These are phyloP conservation scores for Onthophagus sagittarius DNA, from an alignment of 2,888 invertebrate genomes.

Conservation along the genomic window DNA sequence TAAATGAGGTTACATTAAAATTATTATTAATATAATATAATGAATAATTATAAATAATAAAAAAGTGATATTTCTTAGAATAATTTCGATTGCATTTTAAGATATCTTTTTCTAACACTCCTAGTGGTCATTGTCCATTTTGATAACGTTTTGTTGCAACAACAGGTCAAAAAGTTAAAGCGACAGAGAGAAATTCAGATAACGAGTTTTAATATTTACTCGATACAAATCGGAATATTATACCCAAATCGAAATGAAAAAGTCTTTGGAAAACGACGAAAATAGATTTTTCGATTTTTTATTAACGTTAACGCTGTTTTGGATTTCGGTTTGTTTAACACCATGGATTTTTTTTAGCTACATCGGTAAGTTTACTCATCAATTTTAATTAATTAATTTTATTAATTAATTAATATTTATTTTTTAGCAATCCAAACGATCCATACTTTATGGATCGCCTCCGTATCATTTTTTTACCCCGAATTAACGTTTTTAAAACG, in stretches of 20 bases:
- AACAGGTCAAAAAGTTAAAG: not conserved
- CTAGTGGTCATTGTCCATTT: not conserved
- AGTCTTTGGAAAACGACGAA: not conserved
- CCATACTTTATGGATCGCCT: conserved; percentile 37
- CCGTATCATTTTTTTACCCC: conserved; percentile 41
- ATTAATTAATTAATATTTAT: not conserved
- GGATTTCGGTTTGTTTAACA: conserved; percentile 31
- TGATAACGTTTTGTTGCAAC: not conserved
- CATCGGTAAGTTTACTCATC: conserved; percentile 34
- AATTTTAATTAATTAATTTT: no score
- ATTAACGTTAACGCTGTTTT: conserved; percentile 35
- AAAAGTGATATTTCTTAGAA: no score
- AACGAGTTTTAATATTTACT: not conserved
- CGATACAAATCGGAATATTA: not conserved
- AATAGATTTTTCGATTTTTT: conserved; percentile 21
- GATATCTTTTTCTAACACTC: no score
- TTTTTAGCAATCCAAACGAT: conserved; percentile 16
- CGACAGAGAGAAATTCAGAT: not conserved
- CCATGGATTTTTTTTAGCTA: conserved; percentile 36
- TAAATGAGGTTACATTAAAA: no score
- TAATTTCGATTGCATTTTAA: no score
- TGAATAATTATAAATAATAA: no score
- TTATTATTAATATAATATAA: no score
- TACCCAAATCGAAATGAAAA: not conserved
- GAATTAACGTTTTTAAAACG: conserved; percentile 45